Evolutionary conservation across 2,888 invertebrate genomes (phyloP).

Genomic region (Lepidonotus clava): DNA sequence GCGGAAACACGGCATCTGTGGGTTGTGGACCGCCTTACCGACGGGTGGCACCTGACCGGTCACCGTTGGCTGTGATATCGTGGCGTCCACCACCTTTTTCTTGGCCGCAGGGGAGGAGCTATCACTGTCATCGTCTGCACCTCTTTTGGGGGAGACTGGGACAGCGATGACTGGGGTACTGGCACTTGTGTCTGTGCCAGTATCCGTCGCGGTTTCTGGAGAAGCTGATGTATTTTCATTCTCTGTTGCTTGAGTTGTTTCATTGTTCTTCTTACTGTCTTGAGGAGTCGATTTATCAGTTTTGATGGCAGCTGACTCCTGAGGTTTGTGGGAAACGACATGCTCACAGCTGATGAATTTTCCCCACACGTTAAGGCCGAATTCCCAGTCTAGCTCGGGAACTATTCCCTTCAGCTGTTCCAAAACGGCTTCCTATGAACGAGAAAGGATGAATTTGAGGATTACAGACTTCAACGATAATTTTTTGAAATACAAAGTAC

Average conservation of each 20-base stretch:
- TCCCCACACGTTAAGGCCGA: constrained; percentile 78
- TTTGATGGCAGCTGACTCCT: background rate
- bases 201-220: too few relatives aligned
- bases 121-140: background rate
- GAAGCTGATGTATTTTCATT: too few relatives aligned
- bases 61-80: background rate
- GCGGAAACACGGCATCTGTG: constrained; percentile 80
- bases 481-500: too few relatives aligned
- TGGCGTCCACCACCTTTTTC: background rate
- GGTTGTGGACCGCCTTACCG: constrained; percentile 33
- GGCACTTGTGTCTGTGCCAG: background rate
- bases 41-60: background rate
- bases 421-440: constrained; percentile 75
- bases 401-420: constrained; percentile 72
- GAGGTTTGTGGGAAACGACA: constrained; percentile 68
- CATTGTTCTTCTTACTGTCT: too few relatives aligned
- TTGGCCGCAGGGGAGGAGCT: background rate
- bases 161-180: background rate
- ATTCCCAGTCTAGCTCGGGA: constrained; percentile 76
- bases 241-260: too few relatives aligned
- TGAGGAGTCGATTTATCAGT: too few relatives aligned
- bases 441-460: too few relatives aligned
- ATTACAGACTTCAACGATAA: too few relatives aligned
- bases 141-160: background rate
- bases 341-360: constrained; percentile 71